phyloP scores from a whole-genome alignment of 2,113 vertebrate species.

The Phycodurus eques region DNA sequence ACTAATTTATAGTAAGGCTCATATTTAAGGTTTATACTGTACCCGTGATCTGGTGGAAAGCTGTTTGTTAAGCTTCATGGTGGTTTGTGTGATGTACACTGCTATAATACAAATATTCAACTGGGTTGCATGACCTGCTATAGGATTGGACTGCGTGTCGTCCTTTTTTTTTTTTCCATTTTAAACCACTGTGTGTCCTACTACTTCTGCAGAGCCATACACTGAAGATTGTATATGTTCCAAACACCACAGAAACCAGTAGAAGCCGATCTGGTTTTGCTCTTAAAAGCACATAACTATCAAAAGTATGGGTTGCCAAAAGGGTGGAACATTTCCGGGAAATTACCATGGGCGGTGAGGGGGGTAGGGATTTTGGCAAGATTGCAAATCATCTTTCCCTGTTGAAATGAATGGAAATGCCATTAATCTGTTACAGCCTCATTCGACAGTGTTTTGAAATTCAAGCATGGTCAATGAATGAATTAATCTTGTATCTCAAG shows the following conservation, averaged over 20 bases:
- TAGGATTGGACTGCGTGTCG: background rate
- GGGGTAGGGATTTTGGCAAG: no score
- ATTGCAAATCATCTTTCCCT: no score
- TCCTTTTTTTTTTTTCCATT: background rate
- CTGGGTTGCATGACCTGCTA: background rate
- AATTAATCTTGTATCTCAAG: no score
- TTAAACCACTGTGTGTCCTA: background rate
- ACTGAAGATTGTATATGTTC: background rate
- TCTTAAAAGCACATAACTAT: background rate
- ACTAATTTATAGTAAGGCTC: background rate
- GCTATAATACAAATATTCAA: constrained; percentile 11
- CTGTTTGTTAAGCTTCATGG: constrained; percentile 17
- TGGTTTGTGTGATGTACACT: background rate
- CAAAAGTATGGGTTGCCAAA: background rate
- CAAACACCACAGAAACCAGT: background rate
- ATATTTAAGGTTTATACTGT: background rate
- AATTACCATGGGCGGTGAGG: no score
- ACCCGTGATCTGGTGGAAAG: constrained; percentile 15
- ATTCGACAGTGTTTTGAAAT: no score
- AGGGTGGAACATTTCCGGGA: no score
- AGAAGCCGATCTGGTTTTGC: no score
- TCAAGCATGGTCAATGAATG: no score
- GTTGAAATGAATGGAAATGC: no score
- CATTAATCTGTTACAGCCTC: no score
- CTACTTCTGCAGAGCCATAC: background rate